Conservation (phyloP, 2,113 vertebrate species). For the Strigops habroptila region DNA sequence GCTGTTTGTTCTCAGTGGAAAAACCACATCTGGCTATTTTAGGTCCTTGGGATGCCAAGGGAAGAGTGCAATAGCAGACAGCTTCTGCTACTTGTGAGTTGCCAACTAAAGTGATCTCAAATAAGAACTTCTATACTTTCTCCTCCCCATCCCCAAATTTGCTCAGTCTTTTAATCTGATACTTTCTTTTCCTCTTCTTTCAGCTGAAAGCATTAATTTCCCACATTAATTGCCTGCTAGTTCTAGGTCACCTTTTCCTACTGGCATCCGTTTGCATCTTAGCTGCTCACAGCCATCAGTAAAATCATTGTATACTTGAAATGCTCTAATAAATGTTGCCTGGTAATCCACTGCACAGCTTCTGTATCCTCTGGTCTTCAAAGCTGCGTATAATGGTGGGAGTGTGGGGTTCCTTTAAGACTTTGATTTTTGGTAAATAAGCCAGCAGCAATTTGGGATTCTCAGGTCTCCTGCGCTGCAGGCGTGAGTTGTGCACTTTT, state of each 20-base stretch:
- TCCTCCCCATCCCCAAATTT: background rate
- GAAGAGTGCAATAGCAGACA: slow-evolving; percentile 33
- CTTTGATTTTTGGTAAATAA: background rate
- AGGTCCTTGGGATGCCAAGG: background rate
- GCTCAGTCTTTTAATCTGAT: background rate
- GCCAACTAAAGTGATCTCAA: background rate
- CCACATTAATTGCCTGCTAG: background rate
- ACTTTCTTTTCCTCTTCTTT: background rate
- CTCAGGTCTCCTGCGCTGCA: background rate
- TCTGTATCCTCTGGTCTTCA: background rate
- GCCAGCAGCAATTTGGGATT: background rate
- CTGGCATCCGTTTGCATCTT: background rate
- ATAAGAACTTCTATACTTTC: background rate
- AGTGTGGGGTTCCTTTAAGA: background rate
- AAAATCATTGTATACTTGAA: slow-evolving; percentile 55
- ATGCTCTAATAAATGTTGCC: slow-evolving; percentile 59
- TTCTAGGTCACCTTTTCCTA: slow-evolving; percentile 3
- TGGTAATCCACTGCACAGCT: slow-evolving; percentile 13
- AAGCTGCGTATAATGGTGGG: background rate
- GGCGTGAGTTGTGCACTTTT: background rate
- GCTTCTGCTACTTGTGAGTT: slow-evolving; percentile 1
- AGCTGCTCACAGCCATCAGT: background rate
- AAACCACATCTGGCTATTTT: background rate
- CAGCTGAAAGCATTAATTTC: background rate
- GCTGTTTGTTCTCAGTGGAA: background rate